Conservation (phyloP, 64 coral and sea anemone genomes). For the Hydrozoanthus tunicans region DNA sequence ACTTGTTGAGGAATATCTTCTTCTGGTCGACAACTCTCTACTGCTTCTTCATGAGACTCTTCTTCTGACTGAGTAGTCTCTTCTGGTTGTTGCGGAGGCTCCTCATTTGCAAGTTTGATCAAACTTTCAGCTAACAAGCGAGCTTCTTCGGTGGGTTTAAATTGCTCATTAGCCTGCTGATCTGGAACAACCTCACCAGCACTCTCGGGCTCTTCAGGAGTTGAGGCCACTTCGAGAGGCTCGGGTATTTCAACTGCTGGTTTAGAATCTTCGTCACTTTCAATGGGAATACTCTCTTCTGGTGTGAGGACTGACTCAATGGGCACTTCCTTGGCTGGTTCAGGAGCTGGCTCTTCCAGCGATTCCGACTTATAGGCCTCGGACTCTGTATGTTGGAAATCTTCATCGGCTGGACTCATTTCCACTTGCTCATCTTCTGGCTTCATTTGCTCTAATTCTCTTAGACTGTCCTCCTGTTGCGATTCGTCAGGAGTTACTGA, state of each 20-base stretch:
- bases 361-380: slow-evolving; percentile 1
- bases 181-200: not conserved
- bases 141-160: slow-evolving; percentile 13
- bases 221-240: slow-evolving; percentile 9
- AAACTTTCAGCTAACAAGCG: slow-evolving; percentile 30
- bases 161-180: not conserved
- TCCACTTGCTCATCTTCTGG: slow-evolving; percentile 48
- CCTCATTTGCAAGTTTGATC: slow-evolving; percentile 28
- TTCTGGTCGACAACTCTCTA: not conserved
- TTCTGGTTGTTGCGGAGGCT: not conserved
- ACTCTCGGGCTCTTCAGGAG: slow-evolving; percentile 13
- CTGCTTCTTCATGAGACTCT: not conserved
- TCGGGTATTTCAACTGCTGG: slow-evolving; percentile 43
- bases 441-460: not conserved
- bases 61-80: not conserved
- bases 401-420: not conserved
- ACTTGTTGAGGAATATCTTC: not conserved
- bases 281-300: slow-evolving; percentile 27
- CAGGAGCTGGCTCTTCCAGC: slow-evolving; percentile 13
- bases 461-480: not conserved
- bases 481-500: not conserved
- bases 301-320: slow-evolving; percentile 39
- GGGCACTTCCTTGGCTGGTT: slow-evolving; percentile 41
- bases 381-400: slow-evolving; percentile 5
- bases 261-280: slow-evolving; percentile 37